Conservation (phyloP, 1,140 invertebrate genomes). For the Brachionus rubens region DNA sequence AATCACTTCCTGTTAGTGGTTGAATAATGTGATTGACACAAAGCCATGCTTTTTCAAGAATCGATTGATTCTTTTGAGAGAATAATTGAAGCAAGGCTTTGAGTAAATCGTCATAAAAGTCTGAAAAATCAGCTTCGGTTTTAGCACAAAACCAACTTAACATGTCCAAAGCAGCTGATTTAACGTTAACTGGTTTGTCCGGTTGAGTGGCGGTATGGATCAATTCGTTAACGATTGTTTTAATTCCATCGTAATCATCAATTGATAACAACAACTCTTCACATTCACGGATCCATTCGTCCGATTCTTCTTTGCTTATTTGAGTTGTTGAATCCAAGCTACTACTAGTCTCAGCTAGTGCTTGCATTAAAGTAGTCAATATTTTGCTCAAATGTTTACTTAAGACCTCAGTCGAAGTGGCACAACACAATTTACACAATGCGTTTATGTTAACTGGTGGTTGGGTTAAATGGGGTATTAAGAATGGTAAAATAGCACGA, state of each 20-base stretch:
- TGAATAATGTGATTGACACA: constrained; percentile 84
- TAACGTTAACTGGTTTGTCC: constrained; percentile 54
- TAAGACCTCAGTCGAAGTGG: constrained; percentile 86
- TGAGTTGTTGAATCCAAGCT: not conserved
- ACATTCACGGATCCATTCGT: constrained; percentile 81
- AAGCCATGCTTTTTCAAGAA: constrained; percentile 81
- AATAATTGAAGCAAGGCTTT: constrained; percentile 81
- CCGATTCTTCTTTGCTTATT: not conserved
- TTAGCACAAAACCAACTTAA: constrained; percentile 83
- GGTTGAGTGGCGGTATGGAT: constrained; percentile 60
- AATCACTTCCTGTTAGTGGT: constrained; percentile 54
- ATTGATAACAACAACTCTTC: constrained; percentile 82
- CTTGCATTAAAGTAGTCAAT: constrained; percentile 78
- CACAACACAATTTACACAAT: constrained; percentile 76
- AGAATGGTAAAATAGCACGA: constrained; percentile 85
- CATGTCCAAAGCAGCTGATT: constrained; percentile 77
- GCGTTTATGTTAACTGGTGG: constrained; percentile 84
- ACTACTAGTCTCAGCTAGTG: constrained; percentile 63
- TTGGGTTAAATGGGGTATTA: constrained; percentile 86
- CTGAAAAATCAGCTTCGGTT: constrained; percentile 75
- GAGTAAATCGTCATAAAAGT: constrained; percentile 80
- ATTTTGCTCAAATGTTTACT: constrained; percentile 85
- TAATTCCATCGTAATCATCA: constrained; percentile 75
- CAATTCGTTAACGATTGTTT: constrained; percentile 83
- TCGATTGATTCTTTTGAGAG: constrained; percentile 73